Conservation (phyloP, 2,888 invertebrate species). For the Spialia ferax region DNA sequence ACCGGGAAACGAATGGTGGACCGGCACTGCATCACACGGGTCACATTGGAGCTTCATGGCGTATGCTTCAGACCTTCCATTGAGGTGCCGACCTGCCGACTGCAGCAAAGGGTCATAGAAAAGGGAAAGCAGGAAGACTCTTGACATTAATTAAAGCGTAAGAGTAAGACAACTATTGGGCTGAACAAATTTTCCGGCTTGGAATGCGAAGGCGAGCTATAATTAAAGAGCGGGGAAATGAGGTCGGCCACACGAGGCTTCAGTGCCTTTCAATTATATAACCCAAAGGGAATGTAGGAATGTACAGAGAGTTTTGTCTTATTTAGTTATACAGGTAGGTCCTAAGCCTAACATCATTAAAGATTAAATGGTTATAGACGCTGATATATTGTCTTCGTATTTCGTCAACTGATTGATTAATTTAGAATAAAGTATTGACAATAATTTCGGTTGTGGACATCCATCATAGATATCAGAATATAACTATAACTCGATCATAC, state of each 20-base stretch:
- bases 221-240: constrained; percentile 64
- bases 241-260: constrained; percentile 55
- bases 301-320: constrained; percentile 33
- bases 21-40: too few relatives aligned
- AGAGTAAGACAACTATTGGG: constrained; percentile 47
- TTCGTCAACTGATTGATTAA: too few relatives aligned
- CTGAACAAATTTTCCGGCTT: constrained; percentile 37
- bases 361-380: neutral
- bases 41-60: too few relatives aligned
- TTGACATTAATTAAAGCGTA: constrained; percentile 45
- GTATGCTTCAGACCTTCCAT: too few relatives aligned
- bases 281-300: constrained; percentile 49
- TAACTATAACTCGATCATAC: too few relatives aligned
- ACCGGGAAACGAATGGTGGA: too few relatives aligned
- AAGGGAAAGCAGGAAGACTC: constrained; percentile 36
- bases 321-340: constrained; percentile 15
- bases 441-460: too few relatives aligned
- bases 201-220: constrained; percentile 58
- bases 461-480: too few relatives aligned
- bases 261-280: constrained; percentile 47
- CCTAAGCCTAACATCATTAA: constrained; percentile 18
- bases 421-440: too few relatives aligned
- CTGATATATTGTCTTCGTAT: neutral
- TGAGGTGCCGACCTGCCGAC: too few relatives aligned
- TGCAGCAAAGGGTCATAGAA: too few relatives aligned